Conservation (phyloP, 1,140 invertebrate genomes). For the Centruroides vittatus region DNA sequence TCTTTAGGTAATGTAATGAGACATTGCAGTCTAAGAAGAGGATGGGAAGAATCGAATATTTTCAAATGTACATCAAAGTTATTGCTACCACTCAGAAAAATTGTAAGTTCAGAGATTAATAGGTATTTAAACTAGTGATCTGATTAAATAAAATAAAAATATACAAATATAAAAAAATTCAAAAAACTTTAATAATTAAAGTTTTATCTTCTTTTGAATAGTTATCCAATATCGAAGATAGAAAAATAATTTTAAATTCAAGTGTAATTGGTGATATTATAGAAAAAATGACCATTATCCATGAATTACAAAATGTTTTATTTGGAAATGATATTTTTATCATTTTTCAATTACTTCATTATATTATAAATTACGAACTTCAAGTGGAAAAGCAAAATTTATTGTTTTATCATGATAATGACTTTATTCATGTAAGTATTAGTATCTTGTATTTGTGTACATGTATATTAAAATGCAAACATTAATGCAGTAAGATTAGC, state of each 20-base stretch:
- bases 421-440: constrained; percentile 56
- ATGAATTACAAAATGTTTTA: constrained; percentile 38
- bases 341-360: constrained; percentile 53
- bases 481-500: too few relatives aligned
- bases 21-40: constrained; percentile 58
- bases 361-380: constrained; percentile 52
- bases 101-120: constrained; percentile 34
- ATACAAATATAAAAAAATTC: too few relatives aligned
- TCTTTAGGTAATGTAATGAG: constrained; percentile 45
- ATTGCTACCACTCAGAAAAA: constrained; percentile 62
- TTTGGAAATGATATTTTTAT: constrained; percentile 79
- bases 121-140: too few relatives aligned
- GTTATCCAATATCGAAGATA: constrained; percentile 54
- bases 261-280: constrained; percentile 75
- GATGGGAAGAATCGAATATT: constrained; percentile 75
- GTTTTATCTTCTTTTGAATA: constrained; percentile 26
- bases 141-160: too few relatives aligned
- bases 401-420: constrained; percentile 86
- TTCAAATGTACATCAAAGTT: constrained; percentile 83
- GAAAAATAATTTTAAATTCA: constrained; percentile 61
- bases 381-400: constrained; percentile 65
- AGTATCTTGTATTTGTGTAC: too few relatives aligned
- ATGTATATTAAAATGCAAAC: too few relatives aligned
- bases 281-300: constrained; percentile 50
- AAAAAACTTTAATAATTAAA: too few relatives aligned